These are phyloP conservation scores for Cydia strobilella DNA, from an alignment of 1,140 invertebrate genomes.

Conservation along the genomic window DNA sequence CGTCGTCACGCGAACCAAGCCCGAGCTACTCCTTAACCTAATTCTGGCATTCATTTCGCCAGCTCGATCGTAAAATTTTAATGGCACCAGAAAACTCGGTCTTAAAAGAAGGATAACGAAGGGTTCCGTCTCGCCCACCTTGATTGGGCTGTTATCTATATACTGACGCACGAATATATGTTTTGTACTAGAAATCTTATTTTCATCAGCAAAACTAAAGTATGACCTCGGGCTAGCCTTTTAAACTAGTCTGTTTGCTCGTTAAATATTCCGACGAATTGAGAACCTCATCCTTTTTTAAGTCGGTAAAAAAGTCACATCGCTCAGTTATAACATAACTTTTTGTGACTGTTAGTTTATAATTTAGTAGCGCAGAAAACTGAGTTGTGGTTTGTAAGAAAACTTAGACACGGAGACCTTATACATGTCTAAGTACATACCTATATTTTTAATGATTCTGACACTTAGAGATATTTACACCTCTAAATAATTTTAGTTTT, in stretches of 20 bases:
- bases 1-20: conserved; percentile 59
- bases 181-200: not conserved
- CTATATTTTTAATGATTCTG: too few relatives aligned
- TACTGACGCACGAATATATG: not conserved
- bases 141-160: conserved; percentile 36
- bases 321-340: not conserved
- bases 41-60: conserved; percentile 74
- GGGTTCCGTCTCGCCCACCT: conserved; percentile 50
- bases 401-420: too few relatives aligned
- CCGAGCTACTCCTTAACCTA: conserved; percentile 68
- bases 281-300: too few relatives aligned
- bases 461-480: too few relatives aligned
- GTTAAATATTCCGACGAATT: not conserved
- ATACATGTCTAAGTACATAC: too few relatives aligned
- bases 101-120: conserved; percentile 60
- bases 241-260: not conserved
- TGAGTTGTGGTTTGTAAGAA: not conserved
- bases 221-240: not conserved
- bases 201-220: not conserved
- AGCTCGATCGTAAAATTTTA: conserved; percentile 77
- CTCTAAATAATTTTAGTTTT: too few relatives aligned
- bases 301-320: not conserved
- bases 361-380: not conserved
- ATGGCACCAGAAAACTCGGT: conserved; percentile 62
- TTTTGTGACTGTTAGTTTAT: not conserved